Conservation (phyloP, 2,113 vertebrate species). For the Pyxicephalus adspersus region DNA sequence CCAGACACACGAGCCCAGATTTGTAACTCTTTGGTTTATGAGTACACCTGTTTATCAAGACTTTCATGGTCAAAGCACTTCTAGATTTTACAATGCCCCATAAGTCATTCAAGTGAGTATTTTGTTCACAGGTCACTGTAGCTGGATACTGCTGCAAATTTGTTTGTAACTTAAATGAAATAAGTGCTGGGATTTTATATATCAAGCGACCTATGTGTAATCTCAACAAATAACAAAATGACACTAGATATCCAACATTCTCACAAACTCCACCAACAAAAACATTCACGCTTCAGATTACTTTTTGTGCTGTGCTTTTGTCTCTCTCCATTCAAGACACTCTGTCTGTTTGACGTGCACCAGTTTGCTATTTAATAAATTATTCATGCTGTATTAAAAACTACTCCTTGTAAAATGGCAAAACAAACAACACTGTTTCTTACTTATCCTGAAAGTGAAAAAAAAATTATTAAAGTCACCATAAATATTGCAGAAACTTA, state of each 20-base stretch:
- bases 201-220: neutral
- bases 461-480: too few species aligned
- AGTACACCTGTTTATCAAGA: too few species aligned
- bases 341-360: slow-evolving; percentile 22
- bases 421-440: neutral
- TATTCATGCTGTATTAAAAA: slow-evolving; percentile 35
- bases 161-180: neutral
- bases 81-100: neutral
- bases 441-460: too few species aligned
- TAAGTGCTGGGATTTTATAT: too few species aligned
- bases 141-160: neutral
- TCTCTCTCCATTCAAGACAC: neutral
- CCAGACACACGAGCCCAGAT: too few species aligned
- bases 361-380: slow-evolving; percentile 20
- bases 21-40: too few species aligned
- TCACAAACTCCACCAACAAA: neutral
- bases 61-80: too few species aligned
- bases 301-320: neutral
- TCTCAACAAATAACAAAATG: neutral
- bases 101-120: too few species aligned
- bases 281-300: neutral
- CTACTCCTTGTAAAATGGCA: slow-evolving; percentile 10
- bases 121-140: neutral
- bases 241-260: neutral
- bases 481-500: too few species aligned